Conservation (phyloP, 1,140 invertebrate species). For the Zeugodacus cucurbitae region DNA sequence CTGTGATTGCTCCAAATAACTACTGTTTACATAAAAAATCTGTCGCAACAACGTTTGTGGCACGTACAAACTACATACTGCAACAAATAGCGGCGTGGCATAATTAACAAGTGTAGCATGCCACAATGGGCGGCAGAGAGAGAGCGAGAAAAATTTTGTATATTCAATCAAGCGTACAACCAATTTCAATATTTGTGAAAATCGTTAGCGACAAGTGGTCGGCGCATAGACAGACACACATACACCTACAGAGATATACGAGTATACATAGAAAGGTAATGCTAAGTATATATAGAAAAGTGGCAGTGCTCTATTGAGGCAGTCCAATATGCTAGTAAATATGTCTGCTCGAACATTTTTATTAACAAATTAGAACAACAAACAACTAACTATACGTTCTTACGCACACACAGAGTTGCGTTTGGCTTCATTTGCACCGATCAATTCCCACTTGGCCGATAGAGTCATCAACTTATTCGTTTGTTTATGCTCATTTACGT, state of each 20-base stretch:
- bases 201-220: background rate
- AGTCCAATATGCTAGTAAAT: background rate
- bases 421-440: background rate
- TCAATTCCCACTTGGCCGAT: slow-evolving; percentile 27
- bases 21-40: slow-evolving; percentile 26
- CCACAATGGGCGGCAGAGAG: background rate
- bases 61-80: background rate
- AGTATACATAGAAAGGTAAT: too few species aligned
- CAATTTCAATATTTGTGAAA: slow-evolving; percentile 26
- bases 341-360: background rate
- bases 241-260: background rate
- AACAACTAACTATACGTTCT: background rate
- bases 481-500: slow-evolving; percentile 24
- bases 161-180: slow-evolving; percentile 27
- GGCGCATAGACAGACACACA: background rate
- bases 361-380: slow-evolving; percentile 27
- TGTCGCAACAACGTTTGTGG: slow-evolving; percentile 17
- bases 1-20: slow-evolving; percentile 24
- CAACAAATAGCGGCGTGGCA: background rate
- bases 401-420: background rate
- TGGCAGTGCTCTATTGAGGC: too few species aligned
- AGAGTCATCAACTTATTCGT: slow-evolving; percentile 12
- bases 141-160: background rate
- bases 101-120: slow-evolving; percentile 27
- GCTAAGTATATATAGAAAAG: background rate